Percentiles rank a stretch among this genome's conserved stretches.
Evolutionary conservation across 2,888 invertebrate species (phyloP).

Genomic region (Mythimna loreyi): DNA sequence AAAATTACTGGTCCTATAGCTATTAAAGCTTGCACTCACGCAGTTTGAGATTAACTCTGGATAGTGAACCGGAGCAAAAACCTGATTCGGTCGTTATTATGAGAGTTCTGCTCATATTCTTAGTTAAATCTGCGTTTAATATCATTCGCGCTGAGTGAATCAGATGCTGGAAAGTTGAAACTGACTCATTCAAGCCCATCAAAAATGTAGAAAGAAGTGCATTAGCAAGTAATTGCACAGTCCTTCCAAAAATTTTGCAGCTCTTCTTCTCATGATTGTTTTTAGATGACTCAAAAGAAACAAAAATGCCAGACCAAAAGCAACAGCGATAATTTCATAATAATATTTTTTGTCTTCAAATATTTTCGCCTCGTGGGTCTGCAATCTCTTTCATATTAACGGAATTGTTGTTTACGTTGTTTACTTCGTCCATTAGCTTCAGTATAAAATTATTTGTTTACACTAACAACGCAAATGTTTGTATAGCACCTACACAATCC

Average conservation of each 20-base stretch:
- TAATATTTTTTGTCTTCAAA: conserved; percentile 33
- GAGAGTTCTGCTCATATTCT: conserved; percentile 16
- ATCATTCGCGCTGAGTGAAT: conserved; percentile 15
- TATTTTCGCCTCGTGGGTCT: conserved; percentile 12
- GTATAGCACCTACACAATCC: conserved; percentile 17
- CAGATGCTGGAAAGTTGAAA: conserved; percentile 21
- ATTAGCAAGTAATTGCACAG: conserved; percentile 52
- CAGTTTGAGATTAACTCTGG: conserved; percentile 56
- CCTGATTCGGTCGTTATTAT: conserved; percentile 45
- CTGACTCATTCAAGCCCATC: conserved; percentile 49
- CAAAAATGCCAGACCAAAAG: conserved; percentile 2
- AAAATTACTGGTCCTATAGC: conserved; percentile 60
- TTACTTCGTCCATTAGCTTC: conserved; percentile 23
- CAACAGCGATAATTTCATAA: conserved; percentile 36
- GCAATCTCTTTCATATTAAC: conserved; percentile 39
- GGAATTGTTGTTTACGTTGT: conserved; percentile 16
- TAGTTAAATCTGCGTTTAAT: conserved; percentile 38
- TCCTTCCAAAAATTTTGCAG: conserved; percentile 34
- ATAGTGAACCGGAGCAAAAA: conserved; percentile 59
- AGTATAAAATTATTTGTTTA: conserved; percentile 23
- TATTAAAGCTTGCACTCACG: conserved; percentile 59
- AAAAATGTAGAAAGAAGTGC: conserved; percentile 53
- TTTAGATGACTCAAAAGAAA: conserved; percentile 45
- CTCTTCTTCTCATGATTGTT: conserved; percentile 43
- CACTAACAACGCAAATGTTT: conserved; percentile 10